phyloP scores from a whole-genome alignment of 2,888 invertebrate species.

The Frankliniella fusca region DNA sequence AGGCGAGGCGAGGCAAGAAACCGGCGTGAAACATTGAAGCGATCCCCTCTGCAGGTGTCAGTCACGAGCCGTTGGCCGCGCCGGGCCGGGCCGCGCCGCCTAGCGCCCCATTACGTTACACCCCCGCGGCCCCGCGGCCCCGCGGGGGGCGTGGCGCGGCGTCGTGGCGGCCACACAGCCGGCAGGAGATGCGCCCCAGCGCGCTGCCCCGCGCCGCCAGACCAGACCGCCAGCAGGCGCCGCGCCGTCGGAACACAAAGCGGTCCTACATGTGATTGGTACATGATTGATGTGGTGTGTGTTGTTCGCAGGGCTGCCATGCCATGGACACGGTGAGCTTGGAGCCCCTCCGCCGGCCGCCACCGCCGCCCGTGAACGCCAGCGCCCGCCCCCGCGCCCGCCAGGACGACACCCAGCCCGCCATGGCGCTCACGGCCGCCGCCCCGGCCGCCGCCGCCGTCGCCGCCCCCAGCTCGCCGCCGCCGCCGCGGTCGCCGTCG shows the following conservation, averaged over 20 bases:
- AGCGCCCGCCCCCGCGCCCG: not conserved
- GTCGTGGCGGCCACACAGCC: not conserved
- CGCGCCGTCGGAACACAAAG: not conserved
- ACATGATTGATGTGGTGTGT: not conserved
- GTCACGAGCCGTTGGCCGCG: not conserved
- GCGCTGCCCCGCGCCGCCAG: not conserved
- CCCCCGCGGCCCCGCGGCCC: not conserved
- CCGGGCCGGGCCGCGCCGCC: too few species aligned
- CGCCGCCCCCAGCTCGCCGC: not conserved
- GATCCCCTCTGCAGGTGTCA: not conserved
- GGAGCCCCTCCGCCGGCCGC: not conserved
- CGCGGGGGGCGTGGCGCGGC: not conserved
- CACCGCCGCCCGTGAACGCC: not conserved
- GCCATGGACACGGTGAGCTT: constrained; percentile 5
- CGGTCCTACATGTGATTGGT: not conserved
- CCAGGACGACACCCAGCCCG: not conserved
- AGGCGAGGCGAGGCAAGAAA: too few species aligned
- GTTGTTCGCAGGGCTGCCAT: not conserved
- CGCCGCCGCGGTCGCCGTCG: not conserved
- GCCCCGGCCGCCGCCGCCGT: not conserved
- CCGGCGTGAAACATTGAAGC: too few species aligned
- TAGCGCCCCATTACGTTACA: too few species aligned
- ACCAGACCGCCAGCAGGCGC: not conserved
- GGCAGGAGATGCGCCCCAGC: not conserved
- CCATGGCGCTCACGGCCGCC: constrained; percentile 7